Evolutionary conservation across 2,888 invertebrate genomes (phyloP), one percentile per base, ranked within the genome.

Genomic region (Oasisia sp.): DNA sequence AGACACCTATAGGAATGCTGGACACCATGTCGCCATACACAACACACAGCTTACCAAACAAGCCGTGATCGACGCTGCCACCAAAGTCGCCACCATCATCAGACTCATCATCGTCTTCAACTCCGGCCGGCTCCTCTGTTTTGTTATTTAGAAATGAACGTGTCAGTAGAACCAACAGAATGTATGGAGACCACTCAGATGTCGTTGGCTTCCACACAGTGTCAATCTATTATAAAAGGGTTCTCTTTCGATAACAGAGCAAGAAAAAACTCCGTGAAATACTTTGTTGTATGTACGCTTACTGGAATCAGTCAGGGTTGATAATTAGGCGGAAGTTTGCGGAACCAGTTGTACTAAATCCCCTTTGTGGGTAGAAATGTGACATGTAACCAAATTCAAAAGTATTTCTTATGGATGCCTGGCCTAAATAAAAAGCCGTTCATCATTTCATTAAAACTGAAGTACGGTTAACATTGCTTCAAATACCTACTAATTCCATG

Each of bases 61-160:
- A 95, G 91, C 95, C 96, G 92, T 95, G 94, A 91, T 93, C 93
- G 92, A 96, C 96, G 90, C 96, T 96, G 44, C 95, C 96, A 92
- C 96, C 96, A 93, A 96, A 95, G 91, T 95, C 95, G 93, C 96
- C 96, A 93, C 96, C 96, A 94, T 96, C 95, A 95, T 95, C 95
- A 92, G 95, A 95, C 92, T 95, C 96, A 92, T 95, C 95, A 93
- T 95, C 95, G 93, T 95, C 95, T 92, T 74, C 74, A 19, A 74
- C 74, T 14, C 74, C 74, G 3, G 94, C 93, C 32, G 94, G 94
- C 3, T 92, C 94, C 44, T 93, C 93, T 93, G 58, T 91, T 32
- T n/a, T 91, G n/a, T 45, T 91, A 74, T 74, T 74, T 74, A 74
- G 74, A 74, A 74, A 74, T 27, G 56, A 74, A 74, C 74, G 27